Conservation (phyloP, 2,888 invertebrate species). For the Spicauda simplicius region DNA sequence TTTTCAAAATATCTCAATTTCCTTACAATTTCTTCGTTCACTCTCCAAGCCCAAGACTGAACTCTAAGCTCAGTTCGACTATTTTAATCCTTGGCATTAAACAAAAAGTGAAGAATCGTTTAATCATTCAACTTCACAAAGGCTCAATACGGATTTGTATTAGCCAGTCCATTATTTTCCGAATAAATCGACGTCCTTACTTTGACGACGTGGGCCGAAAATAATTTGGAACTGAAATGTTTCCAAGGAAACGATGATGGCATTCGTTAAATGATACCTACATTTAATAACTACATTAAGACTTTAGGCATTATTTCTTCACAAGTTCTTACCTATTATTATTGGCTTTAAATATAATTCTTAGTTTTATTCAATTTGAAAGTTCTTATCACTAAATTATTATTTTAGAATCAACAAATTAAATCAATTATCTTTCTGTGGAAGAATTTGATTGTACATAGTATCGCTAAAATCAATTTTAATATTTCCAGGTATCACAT, state of each 20-base stretch:
- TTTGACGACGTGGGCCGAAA: slow-evolving; percentile 8
- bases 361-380: too few species aligned
- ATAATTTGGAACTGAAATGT: slow-evolving; percentile 4
- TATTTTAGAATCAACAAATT: too few species aligned
- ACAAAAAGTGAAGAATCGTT: slow-evolving; percentile 38
- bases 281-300: too few species aligned
- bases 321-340: too few species aligned
- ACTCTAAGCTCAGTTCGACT: slow-evolving; percentile 35
- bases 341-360: too few species aligned
- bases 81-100: slow-evolving; percentile 32
- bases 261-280: neutral
- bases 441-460: too few species aligned
- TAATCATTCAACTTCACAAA: slow-evolving; percentile 35
- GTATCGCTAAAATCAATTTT: too few species aligned
- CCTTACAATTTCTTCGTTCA: slow-evolving; percentile 23
- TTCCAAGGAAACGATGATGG: neutral
- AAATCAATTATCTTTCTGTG: too few species aligned
- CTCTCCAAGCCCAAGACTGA: slow-evolving; percentile 28
- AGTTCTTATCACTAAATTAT: too few species aligned
- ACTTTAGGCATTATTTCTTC: too few species aligned
- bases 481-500: too few species aligned
- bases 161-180: slow-evolving; percentile 34
- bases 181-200: slow-evolving; percentile 30
- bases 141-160: slow-evolving; percentile 33
- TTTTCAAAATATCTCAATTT: slow-evolving; percentile 19